Conservation (phyloP, 2,888 invertebrate species). For the Spilarctia lutea region DNA sequence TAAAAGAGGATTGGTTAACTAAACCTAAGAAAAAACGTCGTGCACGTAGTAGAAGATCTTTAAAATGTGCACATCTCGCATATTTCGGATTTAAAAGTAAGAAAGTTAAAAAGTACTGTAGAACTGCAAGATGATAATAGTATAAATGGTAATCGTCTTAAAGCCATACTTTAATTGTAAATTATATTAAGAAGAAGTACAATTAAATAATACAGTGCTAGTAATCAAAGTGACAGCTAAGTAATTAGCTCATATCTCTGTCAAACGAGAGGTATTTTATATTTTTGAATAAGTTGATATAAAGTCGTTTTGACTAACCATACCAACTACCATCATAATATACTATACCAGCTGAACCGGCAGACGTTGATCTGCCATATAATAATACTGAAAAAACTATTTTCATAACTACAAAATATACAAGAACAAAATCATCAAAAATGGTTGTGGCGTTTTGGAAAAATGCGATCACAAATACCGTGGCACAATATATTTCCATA, state of each 20-base stretch:
- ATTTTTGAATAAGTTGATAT: background rate
- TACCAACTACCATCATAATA: background rate
- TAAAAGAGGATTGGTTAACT: slow-evolving; percentile 90
- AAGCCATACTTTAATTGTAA: slow-evolving; percentile 52
- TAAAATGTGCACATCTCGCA: slow-evolving; percentile 62
- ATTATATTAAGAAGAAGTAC: slow-evolving; percentile 30
- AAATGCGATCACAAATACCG: too few species aligned
- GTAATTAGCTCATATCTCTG: background rate
- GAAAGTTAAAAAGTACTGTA: slow-evolving; percentile 56
- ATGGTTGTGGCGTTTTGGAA: too few species aligned
- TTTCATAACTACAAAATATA: too few species aligned
- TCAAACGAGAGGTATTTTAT: background rate
- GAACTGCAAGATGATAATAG: slow-evolving; percentile 67
- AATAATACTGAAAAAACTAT: too few species aligned
- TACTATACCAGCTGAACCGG: too few species aligned
- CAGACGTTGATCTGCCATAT: too few species aligned
- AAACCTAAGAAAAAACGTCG: slow-evolving; percentile 57
- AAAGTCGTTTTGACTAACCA: background rate
- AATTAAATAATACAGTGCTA: background rate
- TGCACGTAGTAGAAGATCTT: slow-evolving; percentile 62
- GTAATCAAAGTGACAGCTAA: background rate
- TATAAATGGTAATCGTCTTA: slow-evolving; percentile 30
- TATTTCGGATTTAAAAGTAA: slow-evolving; percentile 55
- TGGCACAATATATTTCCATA: too few species aligned
- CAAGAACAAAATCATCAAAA: too few species aligned